These are phyloP conservation scores for Pogonocichla stellata DNA, from an alignment of 2,113 vertebrate species.

Conservation along the genomic window DNA sequence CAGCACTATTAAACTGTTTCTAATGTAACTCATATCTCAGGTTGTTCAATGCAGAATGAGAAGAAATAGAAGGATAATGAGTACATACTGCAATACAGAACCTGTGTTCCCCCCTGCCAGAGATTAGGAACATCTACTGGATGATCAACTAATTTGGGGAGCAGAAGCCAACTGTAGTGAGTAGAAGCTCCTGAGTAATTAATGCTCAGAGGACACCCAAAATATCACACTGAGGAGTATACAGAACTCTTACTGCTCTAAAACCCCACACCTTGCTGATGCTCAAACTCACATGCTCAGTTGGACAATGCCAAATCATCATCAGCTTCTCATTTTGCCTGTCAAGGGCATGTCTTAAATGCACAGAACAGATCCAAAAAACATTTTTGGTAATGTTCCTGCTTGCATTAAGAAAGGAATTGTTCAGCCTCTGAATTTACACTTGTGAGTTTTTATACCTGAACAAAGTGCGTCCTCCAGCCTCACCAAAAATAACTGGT, in stretches of 20 bases:
- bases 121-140: background rate
- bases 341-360: background rate
- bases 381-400: background rate
- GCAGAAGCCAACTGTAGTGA: background rate
- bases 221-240: background rate
- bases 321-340: background rate
- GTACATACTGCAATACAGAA: background rate
- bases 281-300: background rate
- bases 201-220: background rate
- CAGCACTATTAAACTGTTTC: background rate
- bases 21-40: background rate
- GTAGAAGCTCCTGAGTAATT: background rate
- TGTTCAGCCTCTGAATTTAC: background rate
- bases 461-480: constrained; percentile 94
- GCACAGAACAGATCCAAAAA: background rate
- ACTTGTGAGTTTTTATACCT: constrained; percentile 73
- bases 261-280: background rate
- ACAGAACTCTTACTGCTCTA: background rate
- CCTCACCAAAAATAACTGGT: constrained; percentile 97
- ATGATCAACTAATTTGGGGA: background rate
- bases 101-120: background rate
- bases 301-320: background rate
- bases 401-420: background rate
- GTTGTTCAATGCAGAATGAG: background rate
- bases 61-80: background rate